These are phyloP conservation scores for Aporophyla lueneburgensis DNA, from an alignment of 2,888 invertebrate species.

Conservation along the genomic window DNA sequence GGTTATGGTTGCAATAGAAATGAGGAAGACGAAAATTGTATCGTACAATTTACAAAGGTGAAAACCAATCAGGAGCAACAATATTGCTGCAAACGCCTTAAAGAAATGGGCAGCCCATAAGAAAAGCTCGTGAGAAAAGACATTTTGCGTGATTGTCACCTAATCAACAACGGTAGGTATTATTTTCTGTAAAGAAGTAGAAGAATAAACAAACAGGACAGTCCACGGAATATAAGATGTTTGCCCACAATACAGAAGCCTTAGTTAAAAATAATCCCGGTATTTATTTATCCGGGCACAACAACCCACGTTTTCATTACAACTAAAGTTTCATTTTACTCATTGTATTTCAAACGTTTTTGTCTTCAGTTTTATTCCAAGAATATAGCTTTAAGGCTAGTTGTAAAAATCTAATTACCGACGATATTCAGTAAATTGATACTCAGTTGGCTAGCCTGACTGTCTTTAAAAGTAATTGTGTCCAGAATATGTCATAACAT, in stretches of 20 bases:
- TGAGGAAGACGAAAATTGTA: not conserved
- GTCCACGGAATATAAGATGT: conserved; percentile 15
- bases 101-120: not conserved
- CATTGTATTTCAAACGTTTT: conserved; percentile 36
- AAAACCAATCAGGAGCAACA: conserved; percentile 38
- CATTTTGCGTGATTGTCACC: conserved; percentile 1
- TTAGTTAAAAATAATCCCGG: conserved; percentile 53
- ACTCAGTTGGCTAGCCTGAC: not conserved
- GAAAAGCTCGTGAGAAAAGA: not conserved
- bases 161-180: conserved; percentile 19
- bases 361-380: conserved; percentile 10
- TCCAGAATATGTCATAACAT: not conserved
- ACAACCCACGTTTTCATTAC: conserved; percentile 49
- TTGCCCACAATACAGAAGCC: conserved; percentile 46
- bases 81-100: not conserved
- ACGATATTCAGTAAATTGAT: not conserved
- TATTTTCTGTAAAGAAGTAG: not conserved
- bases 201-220: conserved; percentile 28
- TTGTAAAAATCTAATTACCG: not conserved
- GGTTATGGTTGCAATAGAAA: not conserved
- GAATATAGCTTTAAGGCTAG: not conserved
- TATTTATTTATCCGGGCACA: conserved; percentile 54
- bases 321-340: conserved; percentile 55
- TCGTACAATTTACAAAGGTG: not conserved
- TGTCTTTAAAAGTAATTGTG: not conserved